Conservation (phyloP, 2,797 vertebrate genomes). For the Pipistrellus nathusii region DNA sequence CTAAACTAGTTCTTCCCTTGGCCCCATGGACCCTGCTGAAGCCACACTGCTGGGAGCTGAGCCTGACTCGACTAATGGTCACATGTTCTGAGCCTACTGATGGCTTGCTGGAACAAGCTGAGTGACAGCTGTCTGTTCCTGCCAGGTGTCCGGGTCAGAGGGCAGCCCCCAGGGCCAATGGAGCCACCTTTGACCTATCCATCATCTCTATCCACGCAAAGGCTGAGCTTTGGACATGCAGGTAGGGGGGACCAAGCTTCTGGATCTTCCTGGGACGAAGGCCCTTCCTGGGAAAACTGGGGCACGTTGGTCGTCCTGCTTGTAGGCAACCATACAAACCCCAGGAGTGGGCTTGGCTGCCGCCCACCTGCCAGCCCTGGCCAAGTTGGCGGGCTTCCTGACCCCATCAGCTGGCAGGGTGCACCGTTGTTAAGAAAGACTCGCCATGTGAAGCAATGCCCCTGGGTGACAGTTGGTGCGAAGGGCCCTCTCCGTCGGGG, state of each 20-base stretch:
- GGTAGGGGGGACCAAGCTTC: background rate
- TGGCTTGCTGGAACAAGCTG: constrained; percentile 48
- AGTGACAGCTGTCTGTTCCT: constrained; percentile 43
- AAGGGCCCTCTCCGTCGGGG: background rate
- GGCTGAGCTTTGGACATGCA: background rate
- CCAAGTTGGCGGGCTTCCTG: constrained; percentile 64
- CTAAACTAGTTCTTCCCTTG: constrained; percentile 52
- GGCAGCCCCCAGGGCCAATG: constrained; percentile 41
- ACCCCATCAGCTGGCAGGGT: constrained; percentile 55
- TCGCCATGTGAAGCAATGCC: constrained; percentile 58
- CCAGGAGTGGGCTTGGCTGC: constrained; percentile 75
- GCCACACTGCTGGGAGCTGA: background rate
- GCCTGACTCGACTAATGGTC: accelerated
- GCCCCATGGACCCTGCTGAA: background rate
- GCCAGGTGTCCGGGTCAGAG: constrained; percentile 44
- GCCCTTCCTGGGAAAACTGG: background rate
- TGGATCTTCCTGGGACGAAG: background rate
- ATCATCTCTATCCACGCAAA: constrained; percentile 61
- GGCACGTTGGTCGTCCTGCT: background rate
- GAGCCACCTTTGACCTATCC: constrained; percentile 48
- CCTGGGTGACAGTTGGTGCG: background rate
- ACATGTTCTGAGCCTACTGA: background rate
- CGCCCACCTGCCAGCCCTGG: constrained; percentile 2
- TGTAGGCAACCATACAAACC: constrained; percentile 72
- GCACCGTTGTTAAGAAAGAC: constrained; percentile 78